These are phyloP conservation scores for Lapara coniferarum DNA, from an alignment of 2,888 invertebrate genomes.

Conservation along the genomic window DNA sequence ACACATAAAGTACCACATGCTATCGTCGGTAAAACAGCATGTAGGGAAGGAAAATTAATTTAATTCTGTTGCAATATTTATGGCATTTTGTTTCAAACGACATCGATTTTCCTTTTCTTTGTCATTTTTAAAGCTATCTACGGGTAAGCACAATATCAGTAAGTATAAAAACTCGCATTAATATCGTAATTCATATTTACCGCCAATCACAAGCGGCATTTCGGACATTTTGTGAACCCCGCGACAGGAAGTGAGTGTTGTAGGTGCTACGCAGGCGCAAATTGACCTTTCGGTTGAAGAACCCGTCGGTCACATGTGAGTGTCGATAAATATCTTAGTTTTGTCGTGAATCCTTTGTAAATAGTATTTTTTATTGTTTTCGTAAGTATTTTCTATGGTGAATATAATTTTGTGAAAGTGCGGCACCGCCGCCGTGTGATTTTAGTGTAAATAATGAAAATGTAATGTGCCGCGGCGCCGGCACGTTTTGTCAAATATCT, in stretches of 20 bases:
- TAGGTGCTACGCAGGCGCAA: constrained; percentile 88
- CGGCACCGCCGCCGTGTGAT: constrained; percentile 64
- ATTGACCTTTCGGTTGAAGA: constrained; percentile 92
- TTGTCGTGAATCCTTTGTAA: constrained; percentile 76
- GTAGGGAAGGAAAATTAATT: background rate
- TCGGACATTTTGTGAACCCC: constrained; percentile 79
- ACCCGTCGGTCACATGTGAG: constrained; percentile 96
- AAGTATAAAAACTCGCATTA: background rate
- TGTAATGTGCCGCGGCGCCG: constrained; percentile 72
- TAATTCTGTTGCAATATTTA: background rate
- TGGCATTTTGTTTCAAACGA: background rate
- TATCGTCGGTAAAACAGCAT: constrained; percentile 3
- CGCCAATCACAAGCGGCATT: constrained; percentile 66
- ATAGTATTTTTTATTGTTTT: constrained; percentile 73
- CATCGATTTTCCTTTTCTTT: background rate
- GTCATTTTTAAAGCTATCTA: background rate
- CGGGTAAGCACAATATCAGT: too few species aligned
- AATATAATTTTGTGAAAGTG: constrained; percentile 70
- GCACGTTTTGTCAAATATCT: constrained; percentile 79
- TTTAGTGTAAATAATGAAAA: constrained; percentile 72
- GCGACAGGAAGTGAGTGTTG: constrained; percentile 82
- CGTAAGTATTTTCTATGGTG: constrained; percentile 80
- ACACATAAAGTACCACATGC: background rate
- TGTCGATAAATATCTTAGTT: constrained; percentile 85
- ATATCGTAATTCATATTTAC: constrained; percentile 54